Conservation (phyloP, 2,888 invertebrate species). For the Ditula angustiorana region DNA sequence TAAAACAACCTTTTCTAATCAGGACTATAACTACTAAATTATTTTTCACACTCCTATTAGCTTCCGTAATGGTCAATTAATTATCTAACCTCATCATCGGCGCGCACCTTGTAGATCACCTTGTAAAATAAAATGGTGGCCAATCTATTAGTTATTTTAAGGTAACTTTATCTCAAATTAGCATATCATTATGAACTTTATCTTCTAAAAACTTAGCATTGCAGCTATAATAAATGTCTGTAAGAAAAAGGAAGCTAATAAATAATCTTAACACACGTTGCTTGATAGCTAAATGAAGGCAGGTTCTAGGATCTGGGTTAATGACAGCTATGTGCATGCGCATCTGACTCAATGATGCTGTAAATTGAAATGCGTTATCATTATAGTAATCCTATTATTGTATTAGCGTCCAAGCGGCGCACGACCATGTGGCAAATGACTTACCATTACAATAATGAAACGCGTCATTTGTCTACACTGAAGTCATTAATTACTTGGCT, state of each 20-base stretch:
- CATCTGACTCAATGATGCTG: conserved; percentile 69
- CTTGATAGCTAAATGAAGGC: conserved; percentile 24
- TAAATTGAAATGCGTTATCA: conserved; percentile 79
- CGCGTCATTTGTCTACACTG: conserved; percentile 51
- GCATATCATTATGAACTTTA: too few relatives aligned
- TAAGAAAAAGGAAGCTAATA: not conserved
- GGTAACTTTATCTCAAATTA: too few relatives aligned
- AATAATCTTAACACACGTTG: not conserved
- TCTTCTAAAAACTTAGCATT: too few relatives aligned
- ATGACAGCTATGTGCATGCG: conserved; percentile 62
- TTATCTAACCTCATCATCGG: too few relatives aligned
- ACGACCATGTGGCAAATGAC: conserved; percentile 61
- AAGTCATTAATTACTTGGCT: conserved; percentile 31
- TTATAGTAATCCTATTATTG: conserved; percentile 69
- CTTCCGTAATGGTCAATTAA: too few relatives aligned
- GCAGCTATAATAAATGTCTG: too few relatives aligned
- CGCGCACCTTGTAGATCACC: too few relatives aligned
- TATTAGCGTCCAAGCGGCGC: conserved; percentile 39
- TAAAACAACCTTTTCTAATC: not conserved
- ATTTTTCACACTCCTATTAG: too few relatives aligned
- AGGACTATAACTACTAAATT: not conserved
- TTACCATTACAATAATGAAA: conserved; percentile 55
- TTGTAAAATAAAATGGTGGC: too few relatives aligned
- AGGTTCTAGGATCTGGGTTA: conserved; percentile 63
- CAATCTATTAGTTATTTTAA: too few relatives aligned